These are phyloP conservation scores for Cecropterus lyciades DNA, from an alignment of 1,140 invertebrate species.

Conservation along the genomic window DNA sequence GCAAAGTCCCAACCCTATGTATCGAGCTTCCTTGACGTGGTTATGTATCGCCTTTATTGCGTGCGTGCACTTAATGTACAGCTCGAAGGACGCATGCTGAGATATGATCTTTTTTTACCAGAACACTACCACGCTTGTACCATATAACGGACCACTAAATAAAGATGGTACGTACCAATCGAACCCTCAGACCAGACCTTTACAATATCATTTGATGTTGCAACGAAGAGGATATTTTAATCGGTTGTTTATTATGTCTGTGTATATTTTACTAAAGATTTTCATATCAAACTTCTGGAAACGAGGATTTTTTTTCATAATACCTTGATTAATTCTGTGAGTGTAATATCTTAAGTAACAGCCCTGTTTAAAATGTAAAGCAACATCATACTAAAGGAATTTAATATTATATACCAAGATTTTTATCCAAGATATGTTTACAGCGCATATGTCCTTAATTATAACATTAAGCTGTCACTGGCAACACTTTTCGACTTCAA, in stretches of 20 bases:
- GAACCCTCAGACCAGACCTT: slow-evolving; percentile 4
- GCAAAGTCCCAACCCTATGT: slow-evolving; percentile 27
- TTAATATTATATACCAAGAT: neutral
- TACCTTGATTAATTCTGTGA: no score
- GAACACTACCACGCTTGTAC: slow-evolving; percentile 35
- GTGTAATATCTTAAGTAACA: no score
- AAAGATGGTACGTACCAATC: slow-evolving; percentile 25
- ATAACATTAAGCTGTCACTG: slow-evolving; percentile 27
- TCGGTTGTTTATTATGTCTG: no score
- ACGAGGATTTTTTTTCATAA: no score
- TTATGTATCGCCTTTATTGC: slow-evolving; percentile 63
- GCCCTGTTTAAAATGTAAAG: no score
- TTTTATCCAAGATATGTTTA: slow-evolving; percentile 2
- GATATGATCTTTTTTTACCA: slow-evolving; percentile 47
- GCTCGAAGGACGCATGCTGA: slow-evolving; percentile 60
- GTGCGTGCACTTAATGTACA: slow-evolving; percentile 71
- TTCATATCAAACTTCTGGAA: no score
- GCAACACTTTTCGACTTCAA: slow-evolving; percentile 18
- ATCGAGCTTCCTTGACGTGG: slow-evolving; percentile 35
- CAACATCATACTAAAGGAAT: neutral
- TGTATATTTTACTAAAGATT: no score
- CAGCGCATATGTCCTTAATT: slow-evolving; percentile 2
- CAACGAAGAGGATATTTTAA: neutral
- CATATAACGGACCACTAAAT: slow-evolving; percentile 54
- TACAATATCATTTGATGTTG: slow-evolving; percentile 15